Evolutionary conservation across 1,140 invertebrate genomes (phyloP).

Genomic region (Diachasma alloeum): DNA sequence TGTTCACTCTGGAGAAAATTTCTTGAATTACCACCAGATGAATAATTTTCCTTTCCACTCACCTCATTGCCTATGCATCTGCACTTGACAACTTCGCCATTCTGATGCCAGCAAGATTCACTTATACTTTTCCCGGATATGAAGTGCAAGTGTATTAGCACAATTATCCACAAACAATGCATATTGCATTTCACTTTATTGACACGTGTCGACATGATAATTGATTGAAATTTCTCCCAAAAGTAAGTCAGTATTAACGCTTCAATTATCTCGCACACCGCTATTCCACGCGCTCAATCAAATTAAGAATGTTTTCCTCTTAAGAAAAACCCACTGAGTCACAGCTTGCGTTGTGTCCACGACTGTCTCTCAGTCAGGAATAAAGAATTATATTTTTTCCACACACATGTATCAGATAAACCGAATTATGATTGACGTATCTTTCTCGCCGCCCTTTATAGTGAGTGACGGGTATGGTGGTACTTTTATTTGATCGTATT

Average conservation of each 20-base stretch:
- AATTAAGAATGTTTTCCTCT: background rate
- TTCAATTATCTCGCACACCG: background rate
- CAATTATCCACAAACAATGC: conserved; percentile 18
- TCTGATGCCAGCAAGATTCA: conserved; percentile 38
- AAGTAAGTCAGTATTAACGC: background rate
- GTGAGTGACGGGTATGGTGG: conserved; percentile 42
- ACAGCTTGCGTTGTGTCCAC: background rate
- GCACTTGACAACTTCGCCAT: conserved; percentile 35
- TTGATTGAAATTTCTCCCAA: background rate
- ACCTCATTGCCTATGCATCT: conserved; percentile 44
- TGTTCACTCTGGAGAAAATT: too few relatives aligned
- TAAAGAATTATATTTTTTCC: background rate
- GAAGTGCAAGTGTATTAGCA: background rate
- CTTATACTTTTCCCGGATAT: conserved; percentile 26
- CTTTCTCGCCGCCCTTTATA: conserved; percentile 47
- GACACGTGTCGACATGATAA: background rate
- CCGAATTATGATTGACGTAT: conserved; percentile 51
- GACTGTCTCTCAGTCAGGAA: background rate
- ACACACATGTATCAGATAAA: background rate
- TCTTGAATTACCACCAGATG: background rate
- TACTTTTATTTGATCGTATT: conserved; percentile 21
- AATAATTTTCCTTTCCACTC: conserved; percentile 16
- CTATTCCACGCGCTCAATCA: background rate
- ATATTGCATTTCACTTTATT: background rate
- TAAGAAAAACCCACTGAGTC: background rate